Conservation (phyloP, 92 coral and sea anemone species). For the Porites cylindrica region DNA sequence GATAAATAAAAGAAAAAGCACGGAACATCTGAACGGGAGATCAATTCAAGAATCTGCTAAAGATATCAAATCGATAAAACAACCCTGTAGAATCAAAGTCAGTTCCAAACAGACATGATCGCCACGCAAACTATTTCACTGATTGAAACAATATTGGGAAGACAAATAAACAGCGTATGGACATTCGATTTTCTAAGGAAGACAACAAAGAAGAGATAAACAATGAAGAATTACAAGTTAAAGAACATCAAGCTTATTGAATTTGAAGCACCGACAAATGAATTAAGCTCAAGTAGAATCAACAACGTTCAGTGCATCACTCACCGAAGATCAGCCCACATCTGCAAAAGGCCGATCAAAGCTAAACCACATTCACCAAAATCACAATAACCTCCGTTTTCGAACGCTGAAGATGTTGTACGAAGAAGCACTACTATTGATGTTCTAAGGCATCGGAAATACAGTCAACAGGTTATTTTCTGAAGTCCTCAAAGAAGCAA, state of each 20-base stretch:
- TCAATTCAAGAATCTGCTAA: too few relatives aligned
- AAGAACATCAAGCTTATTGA: neutral
- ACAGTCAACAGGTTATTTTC: neutral
- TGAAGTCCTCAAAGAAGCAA: constrained; percentile 1
- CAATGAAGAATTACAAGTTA: neutral
- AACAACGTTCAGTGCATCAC: neutral
- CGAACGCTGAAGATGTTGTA: too few relatives aligned
- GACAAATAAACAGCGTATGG: neutral
- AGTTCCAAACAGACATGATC: too few relatives aligned
- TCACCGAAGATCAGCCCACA: neutral
- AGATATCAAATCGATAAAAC: too few relatives aligned
- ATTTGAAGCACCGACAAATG: neutral
- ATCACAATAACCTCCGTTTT: neutral
- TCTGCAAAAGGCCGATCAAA: neutral
- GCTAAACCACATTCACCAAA: neutral
- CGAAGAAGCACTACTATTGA: too few relatives aligned
- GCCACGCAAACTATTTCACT: neutral
- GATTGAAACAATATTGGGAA: neutral
- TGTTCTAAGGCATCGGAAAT: neutral
- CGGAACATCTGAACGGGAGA: too few relatives aligned
- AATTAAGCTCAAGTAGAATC: neutral
- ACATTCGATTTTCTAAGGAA: neutral
- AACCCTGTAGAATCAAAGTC: too few relatives aligned
- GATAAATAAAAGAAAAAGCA: too few relatives aligned
- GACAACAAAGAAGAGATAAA: neutral